These are phyloP conservation scores for Thryonomys swinderianus DNA, from an alignment of 2,113 vertebrate species.

Conservation along the genomic window DNA sequence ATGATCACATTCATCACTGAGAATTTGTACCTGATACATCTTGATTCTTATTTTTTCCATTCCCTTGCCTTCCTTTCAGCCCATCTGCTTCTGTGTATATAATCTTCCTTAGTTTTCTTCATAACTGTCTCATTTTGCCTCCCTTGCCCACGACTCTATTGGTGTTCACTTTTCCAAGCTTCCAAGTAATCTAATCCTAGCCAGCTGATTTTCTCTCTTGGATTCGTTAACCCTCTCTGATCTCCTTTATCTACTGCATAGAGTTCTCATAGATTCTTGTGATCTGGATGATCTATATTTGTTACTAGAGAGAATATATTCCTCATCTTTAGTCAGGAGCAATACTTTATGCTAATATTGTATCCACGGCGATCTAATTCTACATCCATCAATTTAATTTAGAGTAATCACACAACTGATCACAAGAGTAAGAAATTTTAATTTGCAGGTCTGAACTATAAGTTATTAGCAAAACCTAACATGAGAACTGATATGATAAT, in stretches of 20 bases:
- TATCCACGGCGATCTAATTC: not conserved
- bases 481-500: not conserved
- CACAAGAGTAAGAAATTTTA: not conserved
- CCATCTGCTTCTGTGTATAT: too few species aligned
- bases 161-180: not conserved
- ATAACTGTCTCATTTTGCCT: not conserved
- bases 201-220: not conserved
- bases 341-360: not conserved
- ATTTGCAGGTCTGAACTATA: not conserved
- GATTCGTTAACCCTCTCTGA: not conserved
- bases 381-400: not conserved
- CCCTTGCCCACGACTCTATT: not conserved
- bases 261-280: not conserved
- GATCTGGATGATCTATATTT: not conserved
- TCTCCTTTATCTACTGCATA: not conserved
- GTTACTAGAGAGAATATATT: not conserved
- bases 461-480: not conserved
- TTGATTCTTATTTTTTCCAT: too few species aligned
- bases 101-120: too few species aligned
- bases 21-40: too few species aligned
- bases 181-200: not conserved
- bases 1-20: too few species aligned
- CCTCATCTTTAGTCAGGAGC: not conserved
- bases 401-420: not conserved
- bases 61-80: too few species aligned